Conservation (phyloP, 2,113 vertebrate genomes). For the Pampusana beccarii region DNA sequence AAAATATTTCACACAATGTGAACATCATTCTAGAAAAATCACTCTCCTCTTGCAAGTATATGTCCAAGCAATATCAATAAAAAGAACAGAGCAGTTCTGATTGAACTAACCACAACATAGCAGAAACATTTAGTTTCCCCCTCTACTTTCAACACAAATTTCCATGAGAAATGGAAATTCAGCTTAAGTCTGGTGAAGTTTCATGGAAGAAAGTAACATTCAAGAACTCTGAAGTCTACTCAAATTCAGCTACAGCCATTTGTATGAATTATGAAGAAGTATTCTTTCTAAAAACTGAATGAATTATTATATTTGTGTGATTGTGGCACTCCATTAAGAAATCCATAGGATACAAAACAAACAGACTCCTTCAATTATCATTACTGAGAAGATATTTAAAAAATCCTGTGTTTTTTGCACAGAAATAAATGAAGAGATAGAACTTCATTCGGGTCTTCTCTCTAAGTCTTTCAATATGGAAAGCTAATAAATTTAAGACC, state of each 20-base stretch:
- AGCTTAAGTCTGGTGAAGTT: not conserved
- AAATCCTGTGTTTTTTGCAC: not conserved
- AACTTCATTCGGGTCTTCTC: not conserved
- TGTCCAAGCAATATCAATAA: not conserved
- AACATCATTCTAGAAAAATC: not conserved
- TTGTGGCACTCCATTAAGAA: not conserved
- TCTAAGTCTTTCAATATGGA: not conserved
- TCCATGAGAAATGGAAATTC: not conserved
- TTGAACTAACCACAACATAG: not conserved
- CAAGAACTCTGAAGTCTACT: not conserved
- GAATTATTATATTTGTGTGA: not conserved
- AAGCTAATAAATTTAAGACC: not conserved
- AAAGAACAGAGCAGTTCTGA: not conserved
- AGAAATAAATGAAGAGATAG: not conserved
- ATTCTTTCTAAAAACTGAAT: not conserved
- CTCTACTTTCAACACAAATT: not conserved
- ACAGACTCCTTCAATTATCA: not conserved
- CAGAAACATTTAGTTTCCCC: not conserved
- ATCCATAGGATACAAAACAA: not conserved
- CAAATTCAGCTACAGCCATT: not conserved
- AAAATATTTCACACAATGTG: not conserved
- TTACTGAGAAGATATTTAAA: not conserved
- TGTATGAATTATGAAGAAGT: not conserved
- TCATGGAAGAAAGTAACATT: not conserved
- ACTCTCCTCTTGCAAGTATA: not conserved